Conservation (phyloP, 2,113 vertebrate genomes). For the Delphinapterus leucas region DNA sequence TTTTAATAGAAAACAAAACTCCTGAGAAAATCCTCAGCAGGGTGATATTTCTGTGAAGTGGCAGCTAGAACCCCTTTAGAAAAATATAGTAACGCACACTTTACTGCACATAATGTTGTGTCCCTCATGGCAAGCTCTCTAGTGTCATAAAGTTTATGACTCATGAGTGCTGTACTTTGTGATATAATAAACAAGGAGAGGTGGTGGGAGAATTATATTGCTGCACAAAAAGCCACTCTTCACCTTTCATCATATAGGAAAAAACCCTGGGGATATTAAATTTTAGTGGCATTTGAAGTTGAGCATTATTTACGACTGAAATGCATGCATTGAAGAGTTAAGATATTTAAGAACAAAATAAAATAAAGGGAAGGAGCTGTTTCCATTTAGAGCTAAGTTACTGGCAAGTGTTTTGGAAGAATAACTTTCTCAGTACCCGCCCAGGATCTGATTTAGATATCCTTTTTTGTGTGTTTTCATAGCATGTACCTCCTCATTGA, state of each 20-base stretch:
- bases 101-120: neutral
- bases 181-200: constrained; percentile 46
- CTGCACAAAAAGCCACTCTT: constrained; percentile 19
- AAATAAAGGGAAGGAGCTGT: neutral
- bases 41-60: constrained; percentile 23
- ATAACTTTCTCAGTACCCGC: neutral
- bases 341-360: neutral
- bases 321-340: neutral
- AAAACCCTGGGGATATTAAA: neutral
- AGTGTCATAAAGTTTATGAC: constrained; percentile 44
- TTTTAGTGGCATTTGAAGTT: constrained; percentile 37
- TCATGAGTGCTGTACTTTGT: neutral
- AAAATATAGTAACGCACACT: constrained; percentile 40
- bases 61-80: constrained; percentile 32
- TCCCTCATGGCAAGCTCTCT: neutral
- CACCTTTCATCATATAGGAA: neutral
- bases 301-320: neutral
- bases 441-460: neutral
- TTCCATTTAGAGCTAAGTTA: neutral
- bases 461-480: neutral
- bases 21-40: neutral
- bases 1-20: neutral
- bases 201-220: constrained; percentile 22
- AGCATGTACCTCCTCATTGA: neutral
- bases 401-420: neutral